phyloP scores from a whole-genome alignment of 2,797 vertebrate genomes.

The Echiichthys vipera region DNA sequence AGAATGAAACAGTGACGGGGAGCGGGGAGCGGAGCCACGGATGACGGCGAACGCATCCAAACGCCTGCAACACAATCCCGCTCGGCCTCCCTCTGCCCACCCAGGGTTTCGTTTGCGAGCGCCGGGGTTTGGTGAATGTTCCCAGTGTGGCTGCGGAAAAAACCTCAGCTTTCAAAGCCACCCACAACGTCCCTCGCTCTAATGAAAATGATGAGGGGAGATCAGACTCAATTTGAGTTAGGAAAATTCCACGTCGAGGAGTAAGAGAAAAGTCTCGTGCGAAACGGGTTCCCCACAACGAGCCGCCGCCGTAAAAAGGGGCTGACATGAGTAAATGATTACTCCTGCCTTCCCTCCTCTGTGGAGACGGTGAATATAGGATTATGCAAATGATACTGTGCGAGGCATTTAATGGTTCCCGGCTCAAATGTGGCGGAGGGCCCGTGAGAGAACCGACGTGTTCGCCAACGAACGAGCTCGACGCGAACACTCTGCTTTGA shows the following conservation, averaged over 20 bases:
- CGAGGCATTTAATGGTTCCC: slow-evolving; percentile 55
- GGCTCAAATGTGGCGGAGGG: slow-evolving; percentile 50
- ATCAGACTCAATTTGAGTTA: slow-evolving; percentile 19
- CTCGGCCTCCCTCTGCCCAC: slow-evolving; percentile 51
- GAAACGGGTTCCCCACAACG: slow-evolving; percentile 31
- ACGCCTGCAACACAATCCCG: slow-evolving; percentile 50
- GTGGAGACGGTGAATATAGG: slow-evolving; percentile 57
- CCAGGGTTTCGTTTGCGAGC: slow-evolving; percentile 50
- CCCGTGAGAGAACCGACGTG: slow-evolving; percentile 44
- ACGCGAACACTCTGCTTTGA: slow-evolving; percentile 29
- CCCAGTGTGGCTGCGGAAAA: slow-evolving; percentile 37
- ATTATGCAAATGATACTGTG: slow-evolving; percentile 59
- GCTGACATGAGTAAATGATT: slow-evolving; percentile 64
- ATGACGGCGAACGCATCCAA: slow-evolving; percentile 37
- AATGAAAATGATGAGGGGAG: slow-evolving; percentile 29
- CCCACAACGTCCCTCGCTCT: slow-evolving; percentile 49
- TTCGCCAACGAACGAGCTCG: slow-evolving; percentile 45
- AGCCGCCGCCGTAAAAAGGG: slow-evolving; percentile 35
- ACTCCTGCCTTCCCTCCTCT: slow-evolving; percentile 17
- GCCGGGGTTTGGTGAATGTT: slow-evolving; percentile 14
- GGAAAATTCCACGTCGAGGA: slow-evolving; percentile 60
- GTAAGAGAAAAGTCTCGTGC: slow-evolving; percentile 34
- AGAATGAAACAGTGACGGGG: neutral
- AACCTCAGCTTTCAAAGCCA: slow-evolving; percentile 59
- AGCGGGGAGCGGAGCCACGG: neutral